Conservation (phyloP, 2,113 vertebrate genomes). For the Lasiurus cinereus region DNA sequence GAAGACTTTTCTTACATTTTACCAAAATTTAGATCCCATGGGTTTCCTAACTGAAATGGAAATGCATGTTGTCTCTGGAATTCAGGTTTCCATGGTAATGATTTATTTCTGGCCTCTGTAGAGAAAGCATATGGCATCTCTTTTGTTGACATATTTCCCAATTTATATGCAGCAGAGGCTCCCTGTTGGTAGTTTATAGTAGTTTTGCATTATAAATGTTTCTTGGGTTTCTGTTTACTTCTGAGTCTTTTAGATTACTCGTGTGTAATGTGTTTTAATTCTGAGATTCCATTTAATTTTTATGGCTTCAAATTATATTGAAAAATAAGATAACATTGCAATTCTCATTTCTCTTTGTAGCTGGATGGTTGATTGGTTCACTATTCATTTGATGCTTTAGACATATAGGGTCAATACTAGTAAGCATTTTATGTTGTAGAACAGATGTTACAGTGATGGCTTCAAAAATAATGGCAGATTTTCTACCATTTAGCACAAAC, state of each 20-base stretch:
- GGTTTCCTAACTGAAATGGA: neutral
- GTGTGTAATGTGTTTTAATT: slow-evolving; percentile 53
- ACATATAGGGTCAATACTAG: neutral
- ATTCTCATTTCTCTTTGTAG: slow-evolving; percentile 35
- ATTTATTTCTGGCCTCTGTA: neutral
- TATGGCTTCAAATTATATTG: slow-evolving; percentile 44
- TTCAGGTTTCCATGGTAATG: slow-evolving; percentile 19
- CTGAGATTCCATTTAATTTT: neutral
- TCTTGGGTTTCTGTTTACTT: slow-evolving; percentile 21
- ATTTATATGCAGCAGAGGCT: neutral
- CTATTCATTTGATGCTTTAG: slow-evolving; percentile 4
- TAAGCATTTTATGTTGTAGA: neutral
- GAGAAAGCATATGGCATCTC: neutral
- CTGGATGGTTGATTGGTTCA: neutral
- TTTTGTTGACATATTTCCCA: slow-evolving; percentile 26
- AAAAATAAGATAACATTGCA: neutral
- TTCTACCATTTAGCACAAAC: neutral
- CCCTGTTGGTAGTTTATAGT: neutral
- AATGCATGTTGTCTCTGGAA: slow-evolving; percentile 9
- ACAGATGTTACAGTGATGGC: neutral
- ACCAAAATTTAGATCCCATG: neutral
- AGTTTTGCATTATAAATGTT: neutral
- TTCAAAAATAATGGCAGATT: neutral
- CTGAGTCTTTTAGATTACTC: neutral
- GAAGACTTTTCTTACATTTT: slow-evolving; percentile 18